Percentiles rank a stretch among this genome's conserved stretches.
phyloP scores from a whole-genome alignment of 2,113 vertebrate genomes.

The Gracilinanus agilis region DNA sequence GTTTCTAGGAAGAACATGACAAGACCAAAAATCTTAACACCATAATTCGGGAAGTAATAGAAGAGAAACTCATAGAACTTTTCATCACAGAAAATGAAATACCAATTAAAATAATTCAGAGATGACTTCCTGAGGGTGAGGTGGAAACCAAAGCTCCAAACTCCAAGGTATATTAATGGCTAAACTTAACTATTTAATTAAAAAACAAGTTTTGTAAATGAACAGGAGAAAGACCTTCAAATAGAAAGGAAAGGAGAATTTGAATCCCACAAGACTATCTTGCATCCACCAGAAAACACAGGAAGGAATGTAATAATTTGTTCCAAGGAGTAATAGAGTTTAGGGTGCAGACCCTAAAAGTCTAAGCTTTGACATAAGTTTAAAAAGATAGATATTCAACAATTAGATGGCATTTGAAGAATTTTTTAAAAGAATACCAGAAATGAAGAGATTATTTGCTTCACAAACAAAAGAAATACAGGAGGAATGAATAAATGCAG shows the following conservation, averaged over 20 bases:
- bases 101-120: not conserved
- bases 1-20: not conserved
- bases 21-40: not conserved
- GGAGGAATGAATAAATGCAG: not conserved
- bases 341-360: not conserved
- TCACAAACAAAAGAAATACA: not conserved
- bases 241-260: not conserved
- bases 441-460: not conserved
- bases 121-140: not conserved
- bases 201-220: not conserved
- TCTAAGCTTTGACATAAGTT: not conserved
- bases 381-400: not conserved
- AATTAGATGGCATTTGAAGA: not conserved
- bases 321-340: not conserved
- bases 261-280: not conserved
- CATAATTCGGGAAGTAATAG: not conserved
- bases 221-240: not conserved
- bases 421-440: not conserved
- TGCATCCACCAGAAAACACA: not conserved
- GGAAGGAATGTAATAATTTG: not conserved
- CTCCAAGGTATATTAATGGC: not conserved
- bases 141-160: not conserved
- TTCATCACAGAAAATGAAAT: not conserved
- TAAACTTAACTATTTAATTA: not conserved
- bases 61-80: not conserved